These are phyloP conservation scores for Falcaria lacertinaria DNA, from an alignment of 2,888 invertebrate genomes.

Conservation along the genomic window DNA sequence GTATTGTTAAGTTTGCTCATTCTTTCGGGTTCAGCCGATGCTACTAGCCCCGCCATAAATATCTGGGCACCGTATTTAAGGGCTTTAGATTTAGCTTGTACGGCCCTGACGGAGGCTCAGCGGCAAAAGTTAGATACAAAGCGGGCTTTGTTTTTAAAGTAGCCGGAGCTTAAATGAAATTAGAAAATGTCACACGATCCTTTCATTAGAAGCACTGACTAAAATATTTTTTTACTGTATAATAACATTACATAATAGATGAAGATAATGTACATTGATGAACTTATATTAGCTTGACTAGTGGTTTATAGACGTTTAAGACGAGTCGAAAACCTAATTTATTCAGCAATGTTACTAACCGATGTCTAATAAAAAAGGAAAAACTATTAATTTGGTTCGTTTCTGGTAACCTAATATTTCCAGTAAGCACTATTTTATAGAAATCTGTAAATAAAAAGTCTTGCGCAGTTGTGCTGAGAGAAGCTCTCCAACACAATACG, in stretches of 20 bases:
- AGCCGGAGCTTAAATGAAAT: slow-evolving; percentile 26
- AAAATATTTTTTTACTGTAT: slow-evolving; percentile 14
- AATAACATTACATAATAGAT: no score
- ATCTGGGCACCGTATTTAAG: slow-evolving; percentile 69
- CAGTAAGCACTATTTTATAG: no score
- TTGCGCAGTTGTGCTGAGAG: slow-evolving; percentile 28
- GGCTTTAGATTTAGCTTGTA: slow-evolving; percentile 71
- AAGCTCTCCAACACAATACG: slow-evolving; percentile 36
- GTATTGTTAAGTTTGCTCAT: slow-evolving; percentile 36
- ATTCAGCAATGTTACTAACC: no score
- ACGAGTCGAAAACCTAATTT: no score
- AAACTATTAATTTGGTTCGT: no score
- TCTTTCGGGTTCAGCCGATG: slow-evolving; percentile 54
- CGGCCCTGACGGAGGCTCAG: slow-evolving; percentile 65
- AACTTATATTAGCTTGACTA: no score
- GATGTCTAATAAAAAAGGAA: no score
- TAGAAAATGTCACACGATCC: slow-evolving; percentile 11
- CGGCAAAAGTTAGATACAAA: slow-evolving; percentile 43
- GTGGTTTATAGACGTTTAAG: no score
- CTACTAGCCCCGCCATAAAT: slow-evolving; percentile 74
- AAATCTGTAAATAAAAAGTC: no score
- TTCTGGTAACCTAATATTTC: no score
- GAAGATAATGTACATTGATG: no score
- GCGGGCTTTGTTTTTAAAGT: slow-evolving; percentile 41
- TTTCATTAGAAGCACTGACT: slow-evolving; percentile 4